A percentile compares a stretch with the other conserved stretches of the same genome.
phyloP scores from a whole-genome alignment of 2,797 vertebrate genomes.

The Dicrostonyx torquatus region DNA sequence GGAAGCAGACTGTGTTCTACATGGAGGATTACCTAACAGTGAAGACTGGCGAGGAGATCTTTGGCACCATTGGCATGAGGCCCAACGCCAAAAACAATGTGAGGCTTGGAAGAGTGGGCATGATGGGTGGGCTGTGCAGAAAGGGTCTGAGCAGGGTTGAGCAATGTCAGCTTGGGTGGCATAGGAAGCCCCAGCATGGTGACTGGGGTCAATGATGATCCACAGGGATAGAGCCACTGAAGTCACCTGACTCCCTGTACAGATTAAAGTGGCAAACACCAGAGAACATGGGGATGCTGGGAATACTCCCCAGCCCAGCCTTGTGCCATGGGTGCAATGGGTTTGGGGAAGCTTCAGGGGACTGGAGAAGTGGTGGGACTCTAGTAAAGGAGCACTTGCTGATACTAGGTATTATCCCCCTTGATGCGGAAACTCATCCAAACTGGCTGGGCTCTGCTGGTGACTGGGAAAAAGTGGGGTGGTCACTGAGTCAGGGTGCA shows the following conservation, averaged over 20 bases:
- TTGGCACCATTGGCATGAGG: conserved; percentile 96
- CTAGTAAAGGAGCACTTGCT: not conserved
- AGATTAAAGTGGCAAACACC: not conserved
- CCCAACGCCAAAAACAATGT: conserved; percentile 97
- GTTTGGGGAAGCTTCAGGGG: not conserved
- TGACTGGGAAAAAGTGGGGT: not conserved
- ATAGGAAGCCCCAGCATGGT: not conserved
- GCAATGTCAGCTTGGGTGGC: not conserved
- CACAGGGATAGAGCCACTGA: not conserved
- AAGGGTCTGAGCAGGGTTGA: not conserved
- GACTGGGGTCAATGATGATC: not conserved
- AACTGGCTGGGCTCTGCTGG: not conserved
- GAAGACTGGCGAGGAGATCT: conserved; percentile 96
- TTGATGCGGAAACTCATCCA: not conserved
- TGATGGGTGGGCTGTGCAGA: too few relatives aligned
- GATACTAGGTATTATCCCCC: not conserved
- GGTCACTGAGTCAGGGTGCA: not conserved
- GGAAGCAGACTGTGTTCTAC: conserved; percentile 98
- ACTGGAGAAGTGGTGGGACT: not conserved
- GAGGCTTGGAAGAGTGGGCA: conserved; percentile 75
- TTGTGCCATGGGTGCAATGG: not conserved
- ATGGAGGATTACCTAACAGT: conserved; percentile 96
- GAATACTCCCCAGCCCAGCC: not conserved
- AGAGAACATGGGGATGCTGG: not conserved
- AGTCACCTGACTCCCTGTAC: not conserved